A percentile compares a stretch with the other conserved stretches of the same genome.
Evolutionary conservation across 2,888 invertebrate genomes (phyloP).

Genomic region (Standfussiana lucernea): DNA sequence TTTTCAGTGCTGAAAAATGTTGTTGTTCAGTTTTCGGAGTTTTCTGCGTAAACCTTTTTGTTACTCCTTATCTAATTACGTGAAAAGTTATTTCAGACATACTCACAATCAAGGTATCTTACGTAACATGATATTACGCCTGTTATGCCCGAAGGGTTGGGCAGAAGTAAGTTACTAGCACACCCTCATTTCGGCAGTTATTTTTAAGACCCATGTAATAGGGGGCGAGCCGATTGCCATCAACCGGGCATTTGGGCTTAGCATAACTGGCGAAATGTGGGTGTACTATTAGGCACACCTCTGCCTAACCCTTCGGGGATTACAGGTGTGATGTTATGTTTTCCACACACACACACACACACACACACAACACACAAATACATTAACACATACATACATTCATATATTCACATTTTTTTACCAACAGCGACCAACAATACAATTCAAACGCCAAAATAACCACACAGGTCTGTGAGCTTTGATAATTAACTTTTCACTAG

Average conservation of each 20-base stretch:
- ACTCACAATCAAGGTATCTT: neutral
- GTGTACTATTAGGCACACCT: too few species aligned
- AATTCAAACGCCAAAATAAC: too few species aligned
- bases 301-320: too few species aligned
- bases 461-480: too few species aligned
- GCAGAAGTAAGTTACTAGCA: neutral
- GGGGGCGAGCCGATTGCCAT: neutral
- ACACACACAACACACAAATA: too few species aligned
- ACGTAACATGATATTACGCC: neutral
- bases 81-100: neutral
- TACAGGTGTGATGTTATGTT: too few species aligned
- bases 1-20: constrained; percentile 24
- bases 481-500: neutral
- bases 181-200: neutral
- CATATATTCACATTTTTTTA: too few species aligned
- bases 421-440: neutral
- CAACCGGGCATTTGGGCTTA: too few species aligned
- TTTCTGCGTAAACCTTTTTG: neutral
- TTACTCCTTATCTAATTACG: neutral
- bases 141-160: neutral
- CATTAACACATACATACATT: too few species aligned
- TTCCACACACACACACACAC: too few species aligned
- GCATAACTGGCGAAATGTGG: too few species aligned
- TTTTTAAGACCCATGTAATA: neutral
- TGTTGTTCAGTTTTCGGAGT: constrained; percentile 10